phyloP scores from a whole-genome alignment of 2,888 invertebrate genomes.

The Eulithis testata region DNA sequence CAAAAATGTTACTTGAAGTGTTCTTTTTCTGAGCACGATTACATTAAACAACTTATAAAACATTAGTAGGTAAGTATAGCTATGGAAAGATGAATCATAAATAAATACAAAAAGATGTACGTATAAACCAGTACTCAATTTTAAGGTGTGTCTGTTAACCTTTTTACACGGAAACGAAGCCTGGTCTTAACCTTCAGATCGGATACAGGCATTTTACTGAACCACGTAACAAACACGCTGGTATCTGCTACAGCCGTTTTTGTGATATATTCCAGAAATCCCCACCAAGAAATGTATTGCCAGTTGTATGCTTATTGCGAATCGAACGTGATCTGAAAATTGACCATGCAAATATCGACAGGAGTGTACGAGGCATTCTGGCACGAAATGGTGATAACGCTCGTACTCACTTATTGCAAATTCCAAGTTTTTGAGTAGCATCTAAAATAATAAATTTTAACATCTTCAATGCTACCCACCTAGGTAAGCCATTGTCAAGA shows the following conservation, averaged over 20 bases:
- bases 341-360: constrained; percentile 27
- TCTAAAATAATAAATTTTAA: no score
- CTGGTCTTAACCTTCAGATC: constrained; percentile 57
- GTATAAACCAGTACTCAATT: constrained; percentile 11
- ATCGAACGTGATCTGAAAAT: constrained; percentile 37
- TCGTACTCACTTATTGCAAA: neutral
- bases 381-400: constrained; percentile 27
- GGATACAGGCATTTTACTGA: constrained; percentile 34
- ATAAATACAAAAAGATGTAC: constrained; percentile 17
- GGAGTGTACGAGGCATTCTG: constrained; percentile 23
- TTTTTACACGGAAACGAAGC: constrained; percentile 61
- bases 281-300: no score
- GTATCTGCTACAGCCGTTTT: neutral
- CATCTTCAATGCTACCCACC: no score
- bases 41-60: neutral
- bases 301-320: constrained; percentile 22
- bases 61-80: neutral
- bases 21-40: constrained; percentile 10
- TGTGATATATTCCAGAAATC: no score
- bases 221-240: constrained; percentile 6
- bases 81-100: constrained; percentile 10
- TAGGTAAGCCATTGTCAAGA: neutral
- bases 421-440: neutral
- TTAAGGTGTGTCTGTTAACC: constrained; percentile 52
- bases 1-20: neutral